A percentile compares a stretch with the other conserved stretches of the same genome.
These are phyloP conservation scores for Otus scops DNA, from an alignment of 2,797 vertebrate genomes.

Conservation along the genomic window DNA sequence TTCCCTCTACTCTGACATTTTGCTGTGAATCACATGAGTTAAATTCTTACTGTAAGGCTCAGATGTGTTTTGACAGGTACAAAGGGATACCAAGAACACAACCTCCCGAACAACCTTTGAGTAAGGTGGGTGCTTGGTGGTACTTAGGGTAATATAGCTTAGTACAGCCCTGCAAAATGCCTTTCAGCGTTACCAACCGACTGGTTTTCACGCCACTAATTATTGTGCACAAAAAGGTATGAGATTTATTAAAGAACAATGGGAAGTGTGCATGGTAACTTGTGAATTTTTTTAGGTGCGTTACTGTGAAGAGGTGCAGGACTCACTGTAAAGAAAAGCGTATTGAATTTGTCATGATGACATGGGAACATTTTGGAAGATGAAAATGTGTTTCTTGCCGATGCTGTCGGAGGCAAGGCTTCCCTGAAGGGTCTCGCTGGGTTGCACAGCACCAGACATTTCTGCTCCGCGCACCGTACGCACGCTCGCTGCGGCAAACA, in stretches of 20 bases:
- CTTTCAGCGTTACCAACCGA: not conserved
- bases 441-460: not conserved
- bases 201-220: too few species aligned
- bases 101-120: constrained; percentile 12
- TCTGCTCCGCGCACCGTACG: not conserved
- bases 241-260: not conserved
- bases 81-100: constrained; percentile 51
- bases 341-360: not conserved
- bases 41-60: constrained; percentile 26
- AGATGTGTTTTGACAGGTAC: constrained; percentile 52
- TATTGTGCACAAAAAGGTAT: not conserved
- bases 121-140: constrained; percentile 54
- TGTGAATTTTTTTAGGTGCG: not conserved
- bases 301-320: not conserved
- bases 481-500: not conserved
- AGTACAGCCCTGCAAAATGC: not conserved
- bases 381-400: not conserved
- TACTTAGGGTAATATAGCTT: not conserved
- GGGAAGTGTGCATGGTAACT: not conserved
- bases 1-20: not conserved
- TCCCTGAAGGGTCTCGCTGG: not conserved
- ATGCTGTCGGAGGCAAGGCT: not conserved
- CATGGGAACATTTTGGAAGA: not conserved
- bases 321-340: not conserved
- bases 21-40: constrained; percentile 1